Conservation (phyloP, 2,797 vertebrate species). For the Nannoperca australis region DNA sequence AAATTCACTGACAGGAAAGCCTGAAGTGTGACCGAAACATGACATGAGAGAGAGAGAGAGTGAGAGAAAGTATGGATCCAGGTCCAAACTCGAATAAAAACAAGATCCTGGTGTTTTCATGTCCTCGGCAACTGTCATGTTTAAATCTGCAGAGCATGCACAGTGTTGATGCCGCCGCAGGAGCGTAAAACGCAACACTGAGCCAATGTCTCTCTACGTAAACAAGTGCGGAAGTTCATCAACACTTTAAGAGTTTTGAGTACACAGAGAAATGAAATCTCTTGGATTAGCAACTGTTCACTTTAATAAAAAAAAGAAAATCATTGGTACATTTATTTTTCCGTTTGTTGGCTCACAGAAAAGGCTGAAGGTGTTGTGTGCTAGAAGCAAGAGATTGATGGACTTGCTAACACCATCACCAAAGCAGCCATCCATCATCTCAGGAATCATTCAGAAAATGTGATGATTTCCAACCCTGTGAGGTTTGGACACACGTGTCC, state of each 20-base stretch:
- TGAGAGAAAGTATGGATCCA: constrained; percentile 10
- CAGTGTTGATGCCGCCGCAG: constrained; percentile 11
- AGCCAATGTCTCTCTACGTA: neutral
- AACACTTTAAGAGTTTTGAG: neutral
- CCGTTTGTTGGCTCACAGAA: neutral
- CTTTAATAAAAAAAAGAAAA: neutral
- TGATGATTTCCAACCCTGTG: neutral
- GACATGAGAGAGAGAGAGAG: constrained; percentile 23
- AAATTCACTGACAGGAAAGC: constrained; percentile 42
- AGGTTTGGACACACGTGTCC: neutral
- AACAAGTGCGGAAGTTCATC: neutral
- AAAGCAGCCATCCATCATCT: neutral
- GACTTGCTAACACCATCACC: neutral
- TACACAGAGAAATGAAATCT: neutral
- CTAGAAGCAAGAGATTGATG: neutral
- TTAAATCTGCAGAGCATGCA: constrained; percentile 40
- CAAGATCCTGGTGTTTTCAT: constrained; percentile 30
- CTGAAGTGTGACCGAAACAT: constrained; percentile 63
- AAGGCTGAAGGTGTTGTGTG: neutral
- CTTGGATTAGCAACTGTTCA: neutral
- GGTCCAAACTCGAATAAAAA: constrained; percentile 38
- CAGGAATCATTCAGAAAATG: neutral
- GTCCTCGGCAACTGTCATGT: constrained; percentile 55
- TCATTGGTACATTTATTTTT: too few species aligned
- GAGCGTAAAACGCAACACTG: neutral